Evolutionary conservation across 2,797 vertebrate genomes (phyloP), one percentile per base, ranked within the genome.

Genomic region (Tiaroga cobitis): DNA sequence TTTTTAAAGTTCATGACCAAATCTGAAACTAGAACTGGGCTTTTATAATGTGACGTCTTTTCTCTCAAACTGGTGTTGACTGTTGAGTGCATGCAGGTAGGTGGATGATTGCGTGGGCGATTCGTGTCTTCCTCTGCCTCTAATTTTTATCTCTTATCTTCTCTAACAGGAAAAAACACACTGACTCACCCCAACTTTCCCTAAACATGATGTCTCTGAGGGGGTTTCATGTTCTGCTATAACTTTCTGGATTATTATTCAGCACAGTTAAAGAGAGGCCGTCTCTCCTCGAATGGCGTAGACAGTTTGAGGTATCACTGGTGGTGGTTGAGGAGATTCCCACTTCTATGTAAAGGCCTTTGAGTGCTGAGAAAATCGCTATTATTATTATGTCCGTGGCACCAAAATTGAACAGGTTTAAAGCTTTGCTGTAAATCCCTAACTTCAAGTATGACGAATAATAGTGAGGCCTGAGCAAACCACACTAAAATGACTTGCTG

Each of bases 231-330:
- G 80, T 88, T 75, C 86, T 76, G 80, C 80, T 61, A 67, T 84
- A 80, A 88, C 80, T 83, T 80, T 80, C 82, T 83, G 76, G 85
- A 84, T 87, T 67, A 54, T 85, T 90, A 85, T 46, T 82, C 85
- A 83, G 76, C 73, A 65, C 74, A 72, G 70, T 80, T 86, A 85
- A 88, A 88, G 82, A 85, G 86, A 4, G 24, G 19, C 29, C 19
- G 10, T 34, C 29, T 75, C 46, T 49, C 16, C 43, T 74, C 4
- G 5, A 74, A 18, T 5, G 26, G 16, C 26, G 7, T 32, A 46
- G n/a, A n/a, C n/a, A n/a, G 72, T 43, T 43, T 72, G 8, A 49
- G 32, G 46, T 32, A 21, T 34, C 18, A 21, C 16, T 49, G 15
- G 46, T 5, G 46, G 4, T 32, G 46, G 46, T 49, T 49, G 46